Conservation (phyloP, 92 coral and sea anemone species). For the Anthopleura xanthogrammica region DNA sequence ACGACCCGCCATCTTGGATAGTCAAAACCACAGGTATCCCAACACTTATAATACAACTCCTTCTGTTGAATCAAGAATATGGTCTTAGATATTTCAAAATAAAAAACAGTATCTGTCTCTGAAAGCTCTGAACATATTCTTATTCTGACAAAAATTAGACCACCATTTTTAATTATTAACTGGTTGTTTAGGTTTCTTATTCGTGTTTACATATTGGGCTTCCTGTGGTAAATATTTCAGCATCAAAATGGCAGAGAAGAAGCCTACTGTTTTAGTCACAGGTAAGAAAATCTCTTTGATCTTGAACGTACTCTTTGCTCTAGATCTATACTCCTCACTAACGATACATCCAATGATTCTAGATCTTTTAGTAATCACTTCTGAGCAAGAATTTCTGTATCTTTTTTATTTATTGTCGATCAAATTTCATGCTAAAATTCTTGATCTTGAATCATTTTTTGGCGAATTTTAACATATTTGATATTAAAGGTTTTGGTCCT, state of each 20-base stretch:
- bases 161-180: neutral
- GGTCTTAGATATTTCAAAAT: neutral
- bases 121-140: neutral
- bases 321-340: neutral
- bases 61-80: neutral
- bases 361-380: neutral
- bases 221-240: slow-evolving; percentile 16
- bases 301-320: neutral
- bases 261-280: slow-evolving; percentile 71
- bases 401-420: too few species aligned
- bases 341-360: neutral
- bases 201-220: slow-evolving; percentile 10
- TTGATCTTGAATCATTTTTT: neutral
- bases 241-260: slow-evolving; percentile 21
- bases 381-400: neutral
- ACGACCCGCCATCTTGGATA: slow-evolving; percentile 96
- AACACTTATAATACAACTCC: neutral
- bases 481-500: slow-evolving; percentile 84
- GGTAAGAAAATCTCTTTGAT: slow-evolving; percentile 30
- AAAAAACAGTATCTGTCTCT: neutral
- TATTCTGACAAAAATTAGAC: neutral
- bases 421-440: too few species aligned
- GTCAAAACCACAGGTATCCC: slow-evolving; percentile 20
- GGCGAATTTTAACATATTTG: neutral
- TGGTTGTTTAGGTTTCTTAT: neutral